Percentiles rank a stretch among this genome's conserved stretches.
These are phyloP conservation scores for Alcedo atthis DNA, from an alignment of 2,797 vertebrate species.

Conservation along the genomic window DNA sequence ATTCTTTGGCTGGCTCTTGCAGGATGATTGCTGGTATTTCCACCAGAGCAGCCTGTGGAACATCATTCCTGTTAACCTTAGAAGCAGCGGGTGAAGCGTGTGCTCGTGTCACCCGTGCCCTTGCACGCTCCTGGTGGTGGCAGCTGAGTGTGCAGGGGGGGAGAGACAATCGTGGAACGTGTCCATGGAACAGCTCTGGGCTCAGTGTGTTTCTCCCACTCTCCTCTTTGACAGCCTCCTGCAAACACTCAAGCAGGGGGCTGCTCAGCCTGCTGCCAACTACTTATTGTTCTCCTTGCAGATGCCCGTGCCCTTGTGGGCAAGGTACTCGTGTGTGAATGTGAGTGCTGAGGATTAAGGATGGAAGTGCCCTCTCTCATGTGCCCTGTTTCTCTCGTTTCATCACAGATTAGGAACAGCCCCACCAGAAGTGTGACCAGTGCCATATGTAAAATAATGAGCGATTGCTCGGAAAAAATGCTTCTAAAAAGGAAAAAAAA, in stretches of 20 bases:
- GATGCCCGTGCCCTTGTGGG: background rate
- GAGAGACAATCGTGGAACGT: background rate
- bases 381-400: background rate
- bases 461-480: background rate
- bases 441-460: background rate
- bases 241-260: background rate
- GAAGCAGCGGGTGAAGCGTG: background rate
- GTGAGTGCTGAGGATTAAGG: background rate
- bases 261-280: background rate
- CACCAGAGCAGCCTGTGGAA: background rate
- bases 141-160: background rate
- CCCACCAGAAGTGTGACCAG: background rate
- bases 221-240: constrained; percentile 29
- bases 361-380: background rate
- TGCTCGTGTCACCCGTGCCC: background rate
- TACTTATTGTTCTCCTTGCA: background rate
- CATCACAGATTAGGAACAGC: background rate
- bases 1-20: background rate
- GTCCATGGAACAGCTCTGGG: background rate
- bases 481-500: background rate
- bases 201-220: background rate
- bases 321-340: background rate
- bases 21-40: background rate
- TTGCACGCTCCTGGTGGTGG: background rate
- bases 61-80: background rate